Base-by-base conservation (phyloP, 2,888 invertebrate species). In the Reticulitermes lucifugus region DNA sequence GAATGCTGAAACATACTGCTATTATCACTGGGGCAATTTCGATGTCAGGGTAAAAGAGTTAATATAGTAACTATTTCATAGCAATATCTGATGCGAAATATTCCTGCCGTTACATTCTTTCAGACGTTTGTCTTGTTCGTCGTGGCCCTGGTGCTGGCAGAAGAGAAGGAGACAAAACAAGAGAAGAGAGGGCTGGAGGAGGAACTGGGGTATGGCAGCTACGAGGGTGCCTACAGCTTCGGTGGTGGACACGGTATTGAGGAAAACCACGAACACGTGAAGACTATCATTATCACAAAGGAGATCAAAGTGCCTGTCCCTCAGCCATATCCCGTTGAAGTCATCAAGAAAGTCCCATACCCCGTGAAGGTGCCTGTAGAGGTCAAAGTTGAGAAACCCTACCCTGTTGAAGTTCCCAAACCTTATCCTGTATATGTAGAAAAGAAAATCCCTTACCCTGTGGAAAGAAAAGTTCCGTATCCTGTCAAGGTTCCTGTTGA, bases 351-450 rank as follows among this genome's bases (percentile, higher is more conserved):
- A 29, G 73, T 85, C 35, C 80, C 84, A 71, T 85, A 85, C 25
- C 86, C 85, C 55, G 81, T 91, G 12, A 89, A 90, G 85, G 84
- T 90, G n/a, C 90, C 88, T 29, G 89, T 89, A 83, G 86, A 88
- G 0, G 89, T 73, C 70, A n/a, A 60, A 22, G 90, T 93, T 18
- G 51, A 51, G 51, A 77, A 77, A 84, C 93, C 93, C 88, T 95
- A 95, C 85, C 83, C 83, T n/a, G 83, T 84, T 9, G 85, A 83
- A 29, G 93, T 94, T 43, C 95, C 95, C 90, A 94, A 95, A 90
- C 96, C 96, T 86, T 94, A 94, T 90, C 95, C 96, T 89, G 95
- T 96, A 9, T 90, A 91, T 86, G 90, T 86, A 25, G 81, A 80
- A 25, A 81, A 86, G 81, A 77, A 77, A 22, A 18, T 77, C 4